Evolutionary conservation across 2,797 vertebrate species (phyloP).

Genomic region (Mus spretus): DNA sequence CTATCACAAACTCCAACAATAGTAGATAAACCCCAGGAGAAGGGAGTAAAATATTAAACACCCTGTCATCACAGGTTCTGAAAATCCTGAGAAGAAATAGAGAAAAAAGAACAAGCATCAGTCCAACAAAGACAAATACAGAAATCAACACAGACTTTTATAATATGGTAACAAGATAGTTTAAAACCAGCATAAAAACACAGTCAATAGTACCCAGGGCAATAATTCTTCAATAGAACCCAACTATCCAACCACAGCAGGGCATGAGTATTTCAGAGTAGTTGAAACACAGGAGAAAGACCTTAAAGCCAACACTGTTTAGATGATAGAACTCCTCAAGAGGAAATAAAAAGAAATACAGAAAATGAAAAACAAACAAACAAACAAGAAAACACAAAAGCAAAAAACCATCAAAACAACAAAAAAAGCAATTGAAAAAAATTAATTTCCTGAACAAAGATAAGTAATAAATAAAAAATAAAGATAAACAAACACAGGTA

Average conservation of each 20-base stretch:
- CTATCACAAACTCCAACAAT: neutral
- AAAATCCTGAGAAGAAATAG: neutral
- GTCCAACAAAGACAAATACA: neutral
- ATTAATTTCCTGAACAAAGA: neutral
- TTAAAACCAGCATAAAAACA: too few relatives aligned
- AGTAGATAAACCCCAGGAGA: neutral
- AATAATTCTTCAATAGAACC: too few relatives aligned
- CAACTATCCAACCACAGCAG: neutral
- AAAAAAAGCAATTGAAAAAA: neutral
- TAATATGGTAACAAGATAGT: neutral
- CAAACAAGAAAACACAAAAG: too few relatives aligned
- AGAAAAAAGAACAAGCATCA: neutral
- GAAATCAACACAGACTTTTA: neutral
- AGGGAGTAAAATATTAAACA: neutral
- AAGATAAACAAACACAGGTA: neutral
- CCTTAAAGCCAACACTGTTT: neutral
- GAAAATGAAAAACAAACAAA: neutral
- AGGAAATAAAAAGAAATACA: neutral
- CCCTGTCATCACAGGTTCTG: neutral
- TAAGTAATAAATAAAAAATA: neutral
- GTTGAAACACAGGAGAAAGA: neutral
- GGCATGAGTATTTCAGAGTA: neutral
- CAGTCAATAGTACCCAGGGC: too few relatives aligned
- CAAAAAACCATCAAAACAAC: too few relatives aligned
- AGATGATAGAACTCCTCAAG: neutral